These are phyloP conservation scores for Sebastes fasciatus DNA, from an alignment of 2,113 vertebrate genomes.

Conservation along the genomic window DNA sequence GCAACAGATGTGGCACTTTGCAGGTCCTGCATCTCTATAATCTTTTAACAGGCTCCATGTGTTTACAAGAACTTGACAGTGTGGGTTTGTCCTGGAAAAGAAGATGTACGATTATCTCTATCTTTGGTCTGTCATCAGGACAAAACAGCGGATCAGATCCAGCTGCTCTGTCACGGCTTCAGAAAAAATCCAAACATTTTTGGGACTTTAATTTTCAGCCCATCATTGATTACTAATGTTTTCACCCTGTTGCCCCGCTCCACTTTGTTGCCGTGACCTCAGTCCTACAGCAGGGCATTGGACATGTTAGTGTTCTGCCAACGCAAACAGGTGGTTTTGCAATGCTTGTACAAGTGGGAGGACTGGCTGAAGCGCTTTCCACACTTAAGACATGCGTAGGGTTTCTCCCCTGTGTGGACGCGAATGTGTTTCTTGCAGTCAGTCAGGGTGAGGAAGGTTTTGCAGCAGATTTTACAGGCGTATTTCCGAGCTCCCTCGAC, in stretches of 20 bases:
- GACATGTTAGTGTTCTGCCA: constrained; percentile 97
- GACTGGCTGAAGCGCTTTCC: constrained; percentile 98
- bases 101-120: constrained; percentile 1
- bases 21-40: constrained; percentile 7
- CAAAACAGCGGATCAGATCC: constrained; percentile 18
- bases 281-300: constrained; percentile 87
- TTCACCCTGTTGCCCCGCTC: background rate
- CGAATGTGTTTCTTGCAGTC: constrained; percentile 99
- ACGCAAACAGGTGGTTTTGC: constrained; percentile 96
- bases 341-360: constrained; percentile 98
- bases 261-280: background rate
- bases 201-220: background rate
- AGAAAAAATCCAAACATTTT: background rate
- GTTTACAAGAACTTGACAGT: background rate
- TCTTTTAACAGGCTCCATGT: constrained; percentile 2
- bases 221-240: background rate
- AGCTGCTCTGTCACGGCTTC: background rate
- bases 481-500: constrained; percentile 98
- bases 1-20: background rate
- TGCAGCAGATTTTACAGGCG: constrained; percentile 98
- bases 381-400: constrained; percentile 97
- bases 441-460: constrained; percentile 96
- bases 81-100: background rate
- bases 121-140: constrained; percentile 63
- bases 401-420: constrained; percentile 97